A percentile compares a stretch with the other conserved stretches of the same genome.
Evolutionary conservation across 1,140 invertebrate species (phyloP).

Genomic region (Chymomyza costata): DNA sequence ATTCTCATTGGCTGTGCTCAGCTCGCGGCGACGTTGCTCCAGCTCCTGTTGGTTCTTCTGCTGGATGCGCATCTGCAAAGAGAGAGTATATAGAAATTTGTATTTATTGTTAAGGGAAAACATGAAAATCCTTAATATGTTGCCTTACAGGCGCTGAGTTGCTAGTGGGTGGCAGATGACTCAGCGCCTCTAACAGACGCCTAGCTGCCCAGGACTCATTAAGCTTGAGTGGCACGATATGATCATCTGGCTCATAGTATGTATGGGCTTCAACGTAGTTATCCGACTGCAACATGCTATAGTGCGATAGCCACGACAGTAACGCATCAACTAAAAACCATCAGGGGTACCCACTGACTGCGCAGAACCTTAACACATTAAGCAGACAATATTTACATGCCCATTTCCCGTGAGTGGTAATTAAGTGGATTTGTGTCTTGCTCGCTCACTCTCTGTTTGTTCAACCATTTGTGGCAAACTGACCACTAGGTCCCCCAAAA

Average conservation of each 20-base stretch:
- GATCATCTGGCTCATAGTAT: slow-evolving; percentile 31
- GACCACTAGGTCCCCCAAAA: no score
- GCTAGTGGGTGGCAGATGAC: slow-evolving; percentile 53
- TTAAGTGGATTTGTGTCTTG: slow-evolving; percentile 32
- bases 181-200: slow-evolving; percentile 72
- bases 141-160: slow-evolving; percentile 54
- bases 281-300: slow-evolving; percentile 48
- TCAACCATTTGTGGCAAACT: slow-evolving; percentile 12
- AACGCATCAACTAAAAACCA: slow-evolving; percentile 56
- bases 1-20: slow-evolving; percentile 10
- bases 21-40: slow-evolving; percentile 52
- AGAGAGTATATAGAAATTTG: not conserved
- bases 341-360: slow-evolving; percentile 12
- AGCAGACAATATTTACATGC: slow-evolving; percentile 16
- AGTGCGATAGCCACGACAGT: slow-evolving; percentile 17
- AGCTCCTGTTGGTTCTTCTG: slow-evolving; percentile 61
- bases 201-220: slow-evolving; percentile 78
- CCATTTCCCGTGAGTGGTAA: slow-evolving; percentile 51
- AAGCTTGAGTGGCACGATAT: slow-evolving; percentile 76
- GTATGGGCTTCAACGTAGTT: slow-evolving; percentile 15
- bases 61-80: slow-evolving; percentile 67
- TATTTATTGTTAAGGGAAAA: not conserved
- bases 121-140: not conserved
- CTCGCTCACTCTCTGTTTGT: slow-evolving; percentile 17
- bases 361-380: not conserved